Base-by-base conservation (phyloP, 2,797 vertebrate species). In the Muraenolepis orangiensis region DNA sequence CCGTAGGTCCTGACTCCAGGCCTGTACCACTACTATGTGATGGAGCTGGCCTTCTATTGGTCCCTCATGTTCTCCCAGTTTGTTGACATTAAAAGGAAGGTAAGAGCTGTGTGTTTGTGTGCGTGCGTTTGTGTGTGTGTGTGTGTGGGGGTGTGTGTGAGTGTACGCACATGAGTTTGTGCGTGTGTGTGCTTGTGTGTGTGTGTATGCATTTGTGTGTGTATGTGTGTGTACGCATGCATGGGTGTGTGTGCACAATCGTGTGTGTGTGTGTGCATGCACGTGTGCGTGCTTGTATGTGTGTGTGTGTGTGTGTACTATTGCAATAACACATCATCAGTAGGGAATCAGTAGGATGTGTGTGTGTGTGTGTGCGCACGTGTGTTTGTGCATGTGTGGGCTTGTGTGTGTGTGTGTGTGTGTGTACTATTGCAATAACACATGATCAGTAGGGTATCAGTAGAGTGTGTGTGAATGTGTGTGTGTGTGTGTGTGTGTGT, bases 21-120 rank as follows among this genome's bases (percentile, higher is more conserved):
- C n/a, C 90, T 99, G 87, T 98, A 96, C 91, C 91, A 93, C 90
- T 98, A 97, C 91, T 99, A 99, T 74, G 89, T 96, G 82, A 91
- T 91, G 81, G 94, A 99, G 82, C 90, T 99, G 93, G 94, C 96
- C 71, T 98, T 98, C 92, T 99, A 99, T 87, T 97, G 95, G 96
- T 97, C 97, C 31, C 95, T 99, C 66, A 94, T 99, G 96, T 99
- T 98, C 92, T 98, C 97, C 77, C 98, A 99, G 93, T 99, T 99
- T 93, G 98, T 86, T 73, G 98, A 99, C 91, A 96, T 99, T 88
- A 96, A 95, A 88, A 92, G 98, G 82, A 99, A 99, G 97, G 98
- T 99, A 87, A 96, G 96, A 12, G 11, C 29, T 16, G 20, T 71
- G 34, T 34, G 31, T 12, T 16, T 71, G 57, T 30, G 46, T 76